phyloP scores from a whole-genome alignment of 2,113 vertebrate genomes.

The Xiphophorus maculatus region DNA sequence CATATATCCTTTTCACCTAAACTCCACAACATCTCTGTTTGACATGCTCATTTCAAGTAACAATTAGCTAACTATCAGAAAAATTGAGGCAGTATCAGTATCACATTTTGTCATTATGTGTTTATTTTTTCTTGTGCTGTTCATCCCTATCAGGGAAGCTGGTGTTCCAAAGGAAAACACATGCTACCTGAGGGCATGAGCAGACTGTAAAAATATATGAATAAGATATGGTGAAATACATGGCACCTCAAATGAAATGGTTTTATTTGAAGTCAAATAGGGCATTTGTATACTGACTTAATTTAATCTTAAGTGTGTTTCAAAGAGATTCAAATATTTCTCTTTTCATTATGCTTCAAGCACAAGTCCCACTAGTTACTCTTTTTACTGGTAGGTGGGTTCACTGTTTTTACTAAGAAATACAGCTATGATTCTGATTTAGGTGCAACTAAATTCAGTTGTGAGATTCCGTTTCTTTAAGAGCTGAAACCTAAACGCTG shows the following conservation, averaged over 20 bases:
- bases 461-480: no score
- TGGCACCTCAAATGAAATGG: neutral
- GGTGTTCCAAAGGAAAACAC: slow-evolving; percentile 32
- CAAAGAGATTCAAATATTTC: neutral
- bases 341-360: neutral
- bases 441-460: no score
- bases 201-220: neutral
- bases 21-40: neutral
- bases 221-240: slow-evolving; percentile 24
- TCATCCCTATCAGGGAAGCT: neutral
- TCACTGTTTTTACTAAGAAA: neutral
- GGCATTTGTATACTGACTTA: neutral
- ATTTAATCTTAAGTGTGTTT: neutral
- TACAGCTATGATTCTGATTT: no score
- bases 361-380: neutral
- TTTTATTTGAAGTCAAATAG: neutral
- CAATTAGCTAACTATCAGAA: neutral
- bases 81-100: neutral
- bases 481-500: no score
- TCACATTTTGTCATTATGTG: slow-evolving; percentile 10
- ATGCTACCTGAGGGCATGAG: slow-evolving; percentile 15
- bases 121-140: slow-evolving; percentile 9
- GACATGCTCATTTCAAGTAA: neutral
- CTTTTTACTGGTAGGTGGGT: neutral
- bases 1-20: neutral